Conservation (phyloP, 2,888 invertebrate species). For the Matsumyia berberina region DNA sequence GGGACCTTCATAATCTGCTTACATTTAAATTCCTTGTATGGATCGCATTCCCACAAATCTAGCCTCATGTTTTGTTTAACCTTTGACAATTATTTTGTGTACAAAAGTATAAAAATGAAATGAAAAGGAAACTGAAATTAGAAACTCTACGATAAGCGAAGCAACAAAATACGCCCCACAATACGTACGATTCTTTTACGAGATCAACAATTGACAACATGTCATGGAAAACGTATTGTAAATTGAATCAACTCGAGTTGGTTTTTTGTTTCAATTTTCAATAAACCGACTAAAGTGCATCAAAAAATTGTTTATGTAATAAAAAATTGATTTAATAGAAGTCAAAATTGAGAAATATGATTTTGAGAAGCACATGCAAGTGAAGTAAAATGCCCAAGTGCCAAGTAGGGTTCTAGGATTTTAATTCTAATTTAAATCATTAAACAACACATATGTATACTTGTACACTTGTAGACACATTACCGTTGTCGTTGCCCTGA, state of each 20-base stretch:
- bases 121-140: constrained; percentile 20
- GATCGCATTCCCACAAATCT: neutral
- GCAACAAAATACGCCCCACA: constrained; percentile 52
- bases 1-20: no score
- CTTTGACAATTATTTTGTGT: neutral
- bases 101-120: neutral
- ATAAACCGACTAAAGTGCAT: neutral
- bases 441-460: neutral
- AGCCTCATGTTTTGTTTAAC: neutral
- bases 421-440: constrained; percentile 15
- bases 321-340: constrained; percentile 19
- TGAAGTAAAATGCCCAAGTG: constrained; percentile 12
- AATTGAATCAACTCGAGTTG: constrained; percentile 22
- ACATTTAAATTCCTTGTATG: neutral
- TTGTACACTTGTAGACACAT: no score
- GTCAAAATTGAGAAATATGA: constrained; percentile 31
- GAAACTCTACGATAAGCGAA: constrained; percentile 37
- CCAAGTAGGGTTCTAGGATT: constrained; percentile 5
- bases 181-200: constrained; percentile 24
- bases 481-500: neutral
- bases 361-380: constrained; percentile 12
- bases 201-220: constrained; percentile 29
- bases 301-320: constrained; percentile 6
- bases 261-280: constrained; percentile 16
- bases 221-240: constrained; percentile 49